These are phyloP conservation scores for Hesperophylax magnus DNA, from an alignment of 1,140 invertebrate species.

Conservation along the genomic window DNA sequence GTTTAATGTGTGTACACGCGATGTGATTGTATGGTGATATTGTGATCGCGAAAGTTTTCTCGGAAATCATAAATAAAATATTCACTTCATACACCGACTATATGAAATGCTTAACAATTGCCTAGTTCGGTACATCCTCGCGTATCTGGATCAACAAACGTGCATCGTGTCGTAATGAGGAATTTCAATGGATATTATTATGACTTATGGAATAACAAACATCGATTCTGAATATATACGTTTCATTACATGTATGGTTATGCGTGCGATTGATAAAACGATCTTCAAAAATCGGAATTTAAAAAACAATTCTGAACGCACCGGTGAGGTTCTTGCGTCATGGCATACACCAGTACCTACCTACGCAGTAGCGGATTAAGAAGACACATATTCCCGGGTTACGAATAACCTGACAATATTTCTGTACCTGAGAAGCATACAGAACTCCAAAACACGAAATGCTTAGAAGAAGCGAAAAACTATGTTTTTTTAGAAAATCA, in stretches of 20 bases:
- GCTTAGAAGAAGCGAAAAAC: too few species aligned
- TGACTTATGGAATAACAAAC: neutral
- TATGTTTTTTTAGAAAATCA: too few species aligned
- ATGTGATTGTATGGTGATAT: neutral
- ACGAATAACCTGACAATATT: too few species aligned
- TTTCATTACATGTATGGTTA: neutral
- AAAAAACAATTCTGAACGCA: too few species aligned
- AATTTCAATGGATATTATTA: neutral
- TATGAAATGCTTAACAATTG: neutral
- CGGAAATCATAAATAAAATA: neutral
- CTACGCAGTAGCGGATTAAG: too few species aligned
- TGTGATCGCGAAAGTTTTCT: slow-evolving; percentile 11
- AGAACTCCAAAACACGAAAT: too few species aligned
- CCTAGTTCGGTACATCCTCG: neutral
- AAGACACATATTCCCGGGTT: too few species aligned
- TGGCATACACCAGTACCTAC: too few species aligned
- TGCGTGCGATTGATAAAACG: neutral
- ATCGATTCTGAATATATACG: neutral
- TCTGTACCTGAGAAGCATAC: too few species aligned
- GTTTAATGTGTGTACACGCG: neutral
- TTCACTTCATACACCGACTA: neutral
- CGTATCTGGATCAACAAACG: neutral
- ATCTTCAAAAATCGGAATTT: neutral
- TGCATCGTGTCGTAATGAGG: neutral
- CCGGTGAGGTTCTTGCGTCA: too few species aligned